Base-by-base conservation (phyloP, 1,140 invertebrate species). In the Limonius californicus region DNA sequence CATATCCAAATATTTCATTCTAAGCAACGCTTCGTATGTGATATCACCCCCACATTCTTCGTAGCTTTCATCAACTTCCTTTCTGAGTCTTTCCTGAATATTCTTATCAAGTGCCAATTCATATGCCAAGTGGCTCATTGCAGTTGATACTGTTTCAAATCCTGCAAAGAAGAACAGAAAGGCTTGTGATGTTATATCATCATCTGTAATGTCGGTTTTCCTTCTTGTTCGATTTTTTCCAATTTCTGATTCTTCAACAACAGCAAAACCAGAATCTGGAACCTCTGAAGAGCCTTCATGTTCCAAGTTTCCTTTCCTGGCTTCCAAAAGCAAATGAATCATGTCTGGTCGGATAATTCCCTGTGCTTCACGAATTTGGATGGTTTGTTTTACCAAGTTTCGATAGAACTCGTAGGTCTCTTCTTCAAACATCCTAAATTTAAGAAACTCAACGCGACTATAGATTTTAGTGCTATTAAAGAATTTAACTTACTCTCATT, bases 1-100 rank as follows among this genome's bases (percentile, higher is more conserved):
- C 77, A 82, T 83, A 63, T 89, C 87, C 70, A 88, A 68, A 66
- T 87, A 89, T n/a, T 79, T 80, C 78, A 89, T 77, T 18, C 79
- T 76, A 32, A 78, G 72, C 0, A 89, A 72, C 11, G 81, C 80
- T 18, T 77, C 76, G 56, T 80, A 83, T 8, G 65, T 75, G 0
- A 82, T 65, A 15, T 74, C 75, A 0, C 79, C 83, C 15, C 75
- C 69, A 8, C 79, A 70, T 1, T 75, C 70, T 0, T 70, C 68
- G 0, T 59, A 42, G 54, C 56, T 59, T 43, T 66, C 59, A 18
- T 68, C 47, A 35, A 76, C 70, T 70, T 80, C 77, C 8, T 74
- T 42, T 11, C 69, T 60, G 0, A 80, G 65, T 64, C 70, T 74
- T 20, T 74, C 59, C 67, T 83, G 80, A 43, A 80, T 68, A 14